Evolutionary conservation across 2,113 vertebrate species (phyloP).

Genomic region (Thinocorus orbignyianus): DNA sequence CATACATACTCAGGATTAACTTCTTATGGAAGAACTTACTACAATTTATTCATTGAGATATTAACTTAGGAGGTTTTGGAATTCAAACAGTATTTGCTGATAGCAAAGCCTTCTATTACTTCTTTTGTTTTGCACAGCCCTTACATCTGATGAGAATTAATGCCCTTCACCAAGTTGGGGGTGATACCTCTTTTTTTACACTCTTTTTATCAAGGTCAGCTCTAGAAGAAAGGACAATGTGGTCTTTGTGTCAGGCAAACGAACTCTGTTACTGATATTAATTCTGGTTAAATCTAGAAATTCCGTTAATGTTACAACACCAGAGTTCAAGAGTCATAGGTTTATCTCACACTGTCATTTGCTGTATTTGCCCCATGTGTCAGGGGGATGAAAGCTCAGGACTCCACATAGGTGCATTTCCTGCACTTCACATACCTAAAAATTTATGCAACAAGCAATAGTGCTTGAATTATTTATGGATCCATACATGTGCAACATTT

Average conservation of each 20-base stretch:
- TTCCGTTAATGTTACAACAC: neutral
- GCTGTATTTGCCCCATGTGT: neutral
- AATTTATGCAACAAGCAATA: neutral
- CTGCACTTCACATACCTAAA: neutral
- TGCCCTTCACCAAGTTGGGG: neutral
- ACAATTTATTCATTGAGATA: neutral
- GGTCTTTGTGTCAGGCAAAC: neutral
- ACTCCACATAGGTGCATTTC: neutral
- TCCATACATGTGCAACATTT: neutral
- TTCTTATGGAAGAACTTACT: neutral
- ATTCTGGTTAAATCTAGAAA: neutral
- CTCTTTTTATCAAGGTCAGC: neutral
- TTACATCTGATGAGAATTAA: neutral
- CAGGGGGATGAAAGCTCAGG: neutral
- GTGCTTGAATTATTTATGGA: neutral
- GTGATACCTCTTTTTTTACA: neutral
- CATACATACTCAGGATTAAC: neutral
- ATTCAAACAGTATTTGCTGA: neutral
- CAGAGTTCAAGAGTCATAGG: neutral
- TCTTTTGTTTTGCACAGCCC: neutral
- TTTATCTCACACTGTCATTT: neutral
- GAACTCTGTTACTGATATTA: neutral
- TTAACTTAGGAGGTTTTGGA: neutral
- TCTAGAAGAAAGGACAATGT: neutral
- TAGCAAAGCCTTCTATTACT: neutral